These are phyloP conservation scores for Propsilocerus akamusi DNA, from an alignment of 1,140 invertebrate genomes.

Conservation along the genomic window DNA sequence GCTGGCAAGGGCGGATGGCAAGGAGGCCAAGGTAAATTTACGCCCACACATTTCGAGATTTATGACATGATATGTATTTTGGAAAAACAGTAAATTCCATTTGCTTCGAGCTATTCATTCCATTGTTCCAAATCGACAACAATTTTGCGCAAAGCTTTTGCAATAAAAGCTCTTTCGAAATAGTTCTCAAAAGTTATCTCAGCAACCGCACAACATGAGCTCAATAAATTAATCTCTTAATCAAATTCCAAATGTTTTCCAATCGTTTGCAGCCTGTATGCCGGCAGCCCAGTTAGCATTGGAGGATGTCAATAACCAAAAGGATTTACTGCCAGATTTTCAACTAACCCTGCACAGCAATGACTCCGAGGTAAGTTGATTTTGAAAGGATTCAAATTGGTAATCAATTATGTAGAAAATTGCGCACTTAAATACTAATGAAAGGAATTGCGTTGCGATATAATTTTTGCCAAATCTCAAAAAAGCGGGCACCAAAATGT, in stretches of 20 bases:
- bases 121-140: too few species aligned
- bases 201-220: too few species aligned
- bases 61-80: not conserved
- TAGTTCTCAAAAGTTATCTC: too few species aligned
- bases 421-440: too few species aligned
- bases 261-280: conserved; percentile 52
- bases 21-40: conserved; percentile 47
- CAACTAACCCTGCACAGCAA: conserved; percentile 82
- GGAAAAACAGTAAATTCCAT: too few species aligned
- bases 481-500: too few species aligned
- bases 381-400: not conserved
- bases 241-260: conserved; percentile 7
- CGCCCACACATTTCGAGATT: conserved; percentile 16
- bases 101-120: too few species aligned
- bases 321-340: conserved; percentile 83
- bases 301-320: conserved; percentile 82
- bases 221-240: too few species aligned
- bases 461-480: too few species aligned
- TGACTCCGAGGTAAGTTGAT: conserved; percentile 79
- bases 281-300: conserved; percentile 89
- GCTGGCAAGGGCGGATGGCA: conserved; percentile 88
- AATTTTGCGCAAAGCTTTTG: too few species aligned
- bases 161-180: too few species aligned
- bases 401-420: not conserved
- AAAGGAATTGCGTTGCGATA: too few species aligned